Evolutionary conservation across 2,797 vertebrate species (phyloP).

Genomic region (Lates japonicus): DNA sequence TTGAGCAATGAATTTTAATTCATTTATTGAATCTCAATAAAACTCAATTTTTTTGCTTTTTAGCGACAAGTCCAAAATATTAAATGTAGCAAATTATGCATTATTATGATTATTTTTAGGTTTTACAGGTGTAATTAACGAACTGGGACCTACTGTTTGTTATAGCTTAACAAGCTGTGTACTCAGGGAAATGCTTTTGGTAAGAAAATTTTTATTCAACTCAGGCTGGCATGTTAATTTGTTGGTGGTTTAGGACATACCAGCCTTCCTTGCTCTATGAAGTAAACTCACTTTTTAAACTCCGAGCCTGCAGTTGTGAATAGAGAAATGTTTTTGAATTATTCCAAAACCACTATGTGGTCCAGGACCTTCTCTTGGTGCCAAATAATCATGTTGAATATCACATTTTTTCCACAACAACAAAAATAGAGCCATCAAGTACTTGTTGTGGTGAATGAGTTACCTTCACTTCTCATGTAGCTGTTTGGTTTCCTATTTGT

Average conservation of each 20-base stretch:
- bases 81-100: not conserved
- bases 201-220: not conserved
- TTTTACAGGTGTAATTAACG: not conserved
- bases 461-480: not conserved
- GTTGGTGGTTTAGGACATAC: too few relatives aligned
- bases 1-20: not conserved
- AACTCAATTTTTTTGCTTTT: not conserved
- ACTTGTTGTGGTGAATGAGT: not conserved
- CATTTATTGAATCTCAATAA: not conserved
- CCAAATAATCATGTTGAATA: not conserved
- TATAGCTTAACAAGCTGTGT: not conserved
- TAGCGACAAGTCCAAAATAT: not conserved
- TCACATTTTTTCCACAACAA: not conserved
- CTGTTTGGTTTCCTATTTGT: conserved; percentile 4
- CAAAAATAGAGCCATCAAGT: not conserved
- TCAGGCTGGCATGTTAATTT: not conserved
- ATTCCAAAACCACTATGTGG: not conserved
- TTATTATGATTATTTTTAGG: not conserved
- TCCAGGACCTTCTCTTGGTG: not conserved
- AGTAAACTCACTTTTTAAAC: not conserved
- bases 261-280: not conserved
- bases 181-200: not conserved
- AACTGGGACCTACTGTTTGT: not conserved
- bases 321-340: not conserved
- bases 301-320: not conserved